Evolutionary conservation across 2,113 vertebrate species (phyloP).

Genomic region (Nothobranchius furzeri): DNA sequence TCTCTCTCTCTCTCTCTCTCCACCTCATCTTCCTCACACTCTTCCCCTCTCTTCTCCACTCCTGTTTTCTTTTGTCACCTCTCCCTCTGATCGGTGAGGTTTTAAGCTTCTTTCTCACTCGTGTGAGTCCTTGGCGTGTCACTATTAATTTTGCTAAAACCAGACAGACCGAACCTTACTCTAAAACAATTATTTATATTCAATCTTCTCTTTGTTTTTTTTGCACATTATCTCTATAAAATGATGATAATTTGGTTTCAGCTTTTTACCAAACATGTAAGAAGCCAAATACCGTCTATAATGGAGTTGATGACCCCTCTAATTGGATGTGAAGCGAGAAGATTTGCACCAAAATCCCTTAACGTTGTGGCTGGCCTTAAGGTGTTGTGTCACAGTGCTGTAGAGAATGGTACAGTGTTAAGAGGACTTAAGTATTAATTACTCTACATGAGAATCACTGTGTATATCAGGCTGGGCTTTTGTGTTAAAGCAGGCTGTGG

Average conservation of each 20-base stretch:
- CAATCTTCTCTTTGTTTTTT: conserved; percentile 14
- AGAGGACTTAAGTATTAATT: conserved; percentile 76
- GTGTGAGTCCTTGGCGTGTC: conserved; percentile 54
- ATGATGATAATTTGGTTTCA: conserved; percentile 12
- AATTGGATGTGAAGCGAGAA: conserved; percentile 58
- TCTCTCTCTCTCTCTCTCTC: conserved; percentile 20
- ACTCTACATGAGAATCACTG: conserved; percentile 65
- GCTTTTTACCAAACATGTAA: conserved; percentile 15
- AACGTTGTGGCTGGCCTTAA: conserved; percentile 52
- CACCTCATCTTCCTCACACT: conserved; percentile 23
- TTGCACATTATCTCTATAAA: background rate
- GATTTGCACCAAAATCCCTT: conserved; percentile 65
- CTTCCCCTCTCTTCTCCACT: conserved; percentile 31
- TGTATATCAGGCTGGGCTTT: conserved; percentile 62
- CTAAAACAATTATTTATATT: conserved; percentile 30
- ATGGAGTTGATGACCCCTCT: conserved; percentile 44
- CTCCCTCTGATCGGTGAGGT: conserved; percentile 55
- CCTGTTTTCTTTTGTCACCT: conserved; percentile 58
- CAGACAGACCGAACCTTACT: conserved; percentile 33
- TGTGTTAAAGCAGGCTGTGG: conserved; percentile 61
- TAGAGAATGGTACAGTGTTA: conserved; percentile 59
- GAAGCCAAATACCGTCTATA: conserved; percentile 13
- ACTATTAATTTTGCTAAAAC: conserved; percentile 31
- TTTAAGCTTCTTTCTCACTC: conserved; percentile 26
- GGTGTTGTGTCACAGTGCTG: conserved; percentile 52